Percentiles rank a stretch among this genome's conserved stretches.
Conservation (phyloP, 2,888 invertebrate genomes). For the Ypsolopha scabrella region DNA sequence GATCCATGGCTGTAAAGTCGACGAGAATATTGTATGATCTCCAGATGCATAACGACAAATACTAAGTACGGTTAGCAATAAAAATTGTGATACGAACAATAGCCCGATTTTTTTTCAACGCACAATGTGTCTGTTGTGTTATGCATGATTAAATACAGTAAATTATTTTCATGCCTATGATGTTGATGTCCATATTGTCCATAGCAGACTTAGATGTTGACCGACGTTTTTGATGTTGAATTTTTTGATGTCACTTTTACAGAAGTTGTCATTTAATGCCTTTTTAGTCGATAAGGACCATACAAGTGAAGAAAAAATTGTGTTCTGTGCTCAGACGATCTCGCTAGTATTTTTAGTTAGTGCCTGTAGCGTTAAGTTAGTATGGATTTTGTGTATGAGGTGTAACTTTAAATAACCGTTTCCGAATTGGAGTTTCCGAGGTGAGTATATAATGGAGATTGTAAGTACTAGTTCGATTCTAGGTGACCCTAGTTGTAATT, state of each 20-base stretch:
- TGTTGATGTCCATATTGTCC: too few species aligned
- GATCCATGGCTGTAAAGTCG: too few species aligned
- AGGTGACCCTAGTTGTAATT: too few species aligned
- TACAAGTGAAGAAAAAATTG: conserved; percentile 42
- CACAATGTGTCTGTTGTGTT: conserved; percentile 25
- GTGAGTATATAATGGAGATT: conserved; percentile 23
- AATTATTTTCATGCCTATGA: conserved; percentile 25
- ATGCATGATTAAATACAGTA: conserved; percentile 17
- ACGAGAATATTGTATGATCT: too few species aligned
- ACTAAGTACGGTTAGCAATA: conserved; percentile 54
- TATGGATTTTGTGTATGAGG: conserved; percentile 38
- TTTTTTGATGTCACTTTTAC: conserved; percentile 48
- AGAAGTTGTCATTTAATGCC: conserved; percentile 48
- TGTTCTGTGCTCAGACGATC: conserved; percentile 68
- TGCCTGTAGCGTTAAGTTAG: conserved; percentile 63
- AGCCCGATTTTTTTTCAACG: conserved; percentile 35
- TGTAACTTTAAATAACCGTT: conserved; percentile 23
- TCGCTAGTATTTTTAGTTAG: conserved; percentile 68
- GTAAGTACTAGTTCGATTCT: conserved; percentile 14
- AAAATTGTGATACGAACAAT: conserved; percentile 51
- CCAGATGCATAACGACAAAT: neutral
- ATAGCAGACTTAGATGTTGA: conserved; percentile 12
- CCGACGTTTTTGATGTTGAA: conserved; percentile 26
- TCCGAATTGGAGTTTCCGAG: conserved; percentile 29
- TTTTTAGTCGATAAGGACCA: conserved; percentile 53